Evolutionary conservation across 2,888 invertebrate species (phyloP).

Genomic region (Agrochola lychnidis): DNA sequence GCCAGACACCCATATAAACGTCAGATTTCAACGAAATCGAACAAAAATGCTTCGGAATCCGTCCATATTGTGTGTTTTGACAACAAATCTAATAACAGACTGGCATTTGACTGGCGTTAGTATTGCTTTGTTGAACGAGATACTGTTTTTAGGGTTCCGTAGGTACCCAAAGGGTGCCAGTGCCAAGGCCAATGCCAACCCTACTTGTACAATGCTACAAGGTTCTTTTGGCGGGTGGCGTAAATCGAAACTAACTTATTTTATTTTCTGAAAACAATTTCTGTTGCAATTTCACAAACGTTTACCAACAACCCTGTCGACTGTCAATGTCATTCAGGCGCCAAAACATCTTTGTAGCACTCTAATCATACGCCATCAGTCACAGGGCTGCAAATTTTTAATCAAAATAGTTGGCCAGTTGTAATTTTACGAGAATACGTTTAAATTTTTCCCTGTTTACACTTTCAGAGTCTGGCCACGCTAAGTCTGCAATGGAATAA

Average conservation of each 20-base stretch:
- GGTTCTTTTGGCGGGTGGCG: not conserved
- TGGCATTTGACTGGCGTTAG: constrained; percentile 19
- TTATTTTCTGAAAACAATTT: not conserved
- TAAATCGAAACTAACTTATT: not conserved
- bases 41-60: constrained; percentile 29
- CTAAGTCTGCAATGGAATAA: too few species aligned
- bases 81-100: constrained; percentile 44
- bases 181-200: too few species aligned
- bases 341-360: not conserved
- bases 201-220: not conserved
- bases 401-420: too few species aligned
- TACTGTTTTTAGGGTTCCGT: constrained; percentile 20
- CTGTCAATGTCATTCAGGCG: not conserved
- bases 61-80: constrained; percentile 37
- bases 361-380: not conserved
- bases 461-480: too few species aligned
- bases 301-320: not conserved
- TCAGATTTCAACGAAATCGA: constrained; percentile 20
- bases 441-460: too few species aligned
- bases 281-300: not conserved
- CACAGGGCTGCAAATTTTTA: not conserved
- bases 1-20: constrained; percentile 19
- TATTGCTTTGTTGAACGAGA: constrained; percentile 31
- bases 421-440: too few species aligned
- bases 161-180: not conserved